A percentile compares a stretch with the other conserved stretches of the same genome.
phyloP scores from a whole-genome alignment of 1,140 invertebrate species.

The Diplogasteroides magnus region DNA sequence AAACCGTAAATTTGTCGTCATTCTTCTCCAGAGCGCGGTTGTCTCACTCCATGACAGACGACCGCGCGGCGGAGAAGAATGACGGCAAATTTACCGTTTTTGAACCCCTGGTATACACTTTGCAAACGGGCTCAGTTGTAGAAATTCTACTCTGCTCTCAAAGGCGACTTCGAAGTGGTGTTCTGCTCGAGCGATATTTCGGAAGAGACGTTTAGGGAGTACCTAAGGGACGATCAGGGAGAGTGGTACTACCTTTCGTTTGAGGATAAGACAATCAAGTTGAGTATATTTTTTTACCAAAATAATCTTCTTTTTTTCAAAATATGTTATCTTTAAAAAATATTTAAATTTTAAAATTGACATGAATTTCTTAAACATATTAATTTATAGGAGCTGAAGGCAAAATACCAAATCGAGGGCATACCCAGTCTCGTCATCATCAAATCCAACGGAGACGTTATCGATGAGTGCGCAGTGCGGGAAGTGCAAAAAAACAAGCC shows the following conservation, averaged over 20 bases:
- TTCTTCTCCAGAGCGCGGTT: no score
- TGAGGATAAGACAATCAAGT: slow-evolving; percentile 32
- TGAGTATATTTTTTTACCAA: no score
- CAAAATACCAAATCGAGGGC: slow-evolving; percentile 33
- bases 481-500: slow-evolving; percentile 34
- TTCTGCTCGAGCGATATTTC: slow-evolving; percentile 43
- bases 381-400: slow-evolving; percentile 14
- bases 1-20: no score
- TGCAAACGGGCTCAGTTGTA: slow-evolving; percentile 16
- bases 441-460: slow-evolving; percentile 45
- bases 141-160: slow-evolving; percentile 45
- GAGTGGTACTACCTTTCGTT: slow-evolving; percentile 41
- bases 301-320: no score
- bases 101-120: no score
- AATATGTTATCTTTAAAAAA: no score
- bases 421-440: slow-evolving; percentile 47
- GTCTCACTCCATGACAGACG: no score
- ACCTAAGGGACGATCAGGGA: slow-evolving; percentile 43
- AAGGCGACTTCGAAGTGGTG: slow-evolving; percentile 50
- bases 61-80: no score
- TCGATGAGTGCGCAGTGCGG: slow-evolving; percentile 40
- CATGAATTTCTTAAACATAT: no score
- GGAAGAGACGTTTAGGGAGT: slow-evolving; percentile 42
- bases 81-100: no score
- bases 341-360: no score